Base-by-base conservation (phyloP, 2,113 vertebrate genomes). In the Ochotona curzoniae region DNA sequence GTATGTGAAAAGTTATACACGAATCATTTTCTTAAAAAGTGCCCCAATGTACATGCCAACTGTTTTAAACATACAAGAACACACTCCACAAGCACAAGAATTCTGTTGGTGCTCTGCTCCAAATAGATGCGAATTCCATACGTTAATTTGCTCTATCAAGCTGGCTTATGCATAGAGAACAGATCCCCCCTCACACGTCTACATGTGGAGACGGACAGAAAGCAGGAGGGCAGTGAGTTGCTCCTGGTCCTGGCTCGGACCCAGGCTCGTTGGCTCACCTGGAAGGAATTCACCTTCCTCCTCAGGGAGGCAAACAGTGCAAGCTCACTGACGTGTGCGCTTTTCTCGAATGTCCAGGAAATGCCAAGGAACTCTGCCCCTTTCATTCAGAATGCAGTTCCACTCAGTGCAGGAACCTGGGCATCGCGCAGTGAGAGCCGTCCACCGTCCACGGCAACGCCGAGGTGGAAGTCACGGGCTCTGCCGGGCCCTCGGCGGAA, bases 71-170 rank as follows among this genome's bases (percentile, higher is more conserved):
- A 49, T 11, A 26, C 14, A 28, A 71, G 21, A 76, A 49, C 54
- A 75, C 54, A 70, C 35, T 35, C 70, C 30, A 38, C 2, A 44
- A 69, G 32, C 38, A 10, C 11, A 79, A 89, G 64, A 71, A 57
- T 17, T n/a, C 44, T 61, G 23, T 60, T 79, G 57, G 23, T 92
- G 61, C 21, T 30, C 5, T 38, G 76, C 87, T 80, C 44, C 86
- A 64, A 76, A 85, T 17, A 80, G 44, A 32, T 67, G 64, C 8
- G 74, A 21, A 63, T 82, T 83, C 76, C 51, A 92, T 79, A 82
- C 75, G 67, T 88, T 86, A 81, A 83, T 79, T 82, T 87, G 32
- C 54, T 81, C 83, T 74, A 78, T 90, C 89, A 88, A 87, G 61
- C 20, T 74, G 57, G 67, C 26, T 63, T 86, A 82, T 14, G 74